These are phyloP conservation scores for Crematogaster levior DNA, from an alignment of 2,888 invertebrate species.

Conservation along the genomic window DNA sequence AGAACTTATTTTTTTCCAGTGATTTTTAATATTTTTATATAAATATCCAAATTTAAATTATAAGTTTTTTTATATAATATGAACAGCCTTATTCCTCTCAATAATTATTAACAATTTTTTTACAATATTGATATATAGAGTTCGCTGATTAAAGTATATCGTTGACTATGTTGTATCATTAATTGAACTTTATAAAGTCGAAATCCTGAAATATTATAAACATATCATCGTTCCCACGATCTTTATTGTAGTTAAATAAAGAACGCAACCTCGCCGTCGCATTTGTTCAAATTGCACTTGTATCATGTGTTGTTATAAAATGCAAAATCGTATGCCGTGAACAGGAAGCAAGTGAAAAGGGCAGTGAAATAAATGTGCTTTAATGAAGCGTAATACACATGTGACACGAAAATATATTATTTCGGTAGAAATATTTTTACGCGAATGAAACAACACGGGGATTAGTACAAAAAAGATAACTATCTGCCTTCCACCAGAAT, in stretches of 20 bases:
- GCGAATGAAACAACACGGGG: conserved; percentile 19
- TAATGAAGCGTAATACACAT: conserved; percentile 50
- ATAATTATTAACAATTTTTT: neutral
- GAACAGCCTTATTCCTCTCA: neutral
- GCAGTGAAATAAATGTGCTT: conserved; percentile 46
- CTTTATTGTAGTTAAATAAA: conserved; percentile 11
- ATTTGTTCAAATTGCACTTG: conserved; percentile 15
- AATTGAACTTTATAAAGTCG: neutral
- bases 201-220: neutral
- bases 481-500: conserved; percentile 11
- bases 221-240: neutral
- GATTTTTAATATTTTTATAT: neutral
- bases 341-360: conserved; percentile 40
- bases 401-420: conserved; percentile 47
- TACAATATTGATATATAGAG: neutral
- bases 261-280: neutral
- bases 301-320: conserved; percentile 39
- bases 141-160: neutral
- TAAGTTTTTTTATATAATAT: neutral
- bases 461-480: conserved; percentile 31
- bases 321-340: conserved; percentile 21
- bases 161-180: neutral
- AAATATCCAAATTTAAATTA: neutral
- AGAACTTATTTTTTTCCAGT: neutral
- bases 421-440: conserved; percentile 46